These are phyloP conservation scores for Watersipora subatra DNA, from an alignment of 1,140 invertebrate species.

Conservation along the genomic window DNA sequence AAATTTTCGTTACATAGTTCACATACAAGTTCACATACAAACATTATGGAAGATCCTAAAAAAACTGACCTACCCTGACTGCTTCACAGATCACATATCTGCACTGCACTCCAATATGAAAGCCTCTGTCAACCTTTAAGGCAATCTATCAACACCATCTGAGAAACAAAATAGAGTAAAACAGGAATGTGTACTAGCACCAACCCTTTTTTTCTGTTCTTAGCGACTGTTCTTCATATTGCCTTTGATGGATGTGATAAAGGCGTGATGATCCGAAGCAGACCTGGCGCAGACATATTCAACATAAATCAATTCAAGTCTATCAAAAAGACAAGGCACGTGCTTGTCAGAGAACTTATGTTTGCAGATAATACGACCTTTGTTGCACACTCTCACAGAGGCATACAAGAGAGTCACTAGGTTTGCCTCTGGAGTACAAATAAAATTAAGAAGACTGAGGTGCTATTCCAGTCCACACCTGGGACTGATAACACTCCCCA, in stretches of 20 bases:
- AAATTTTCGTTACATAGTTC: conserved; percentile 16
- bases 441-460: neutral
- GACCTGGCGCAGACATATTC: conserved; percentile 7
- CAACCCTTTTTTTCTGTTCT: neutral
- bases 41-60: conserved; percentile 8
- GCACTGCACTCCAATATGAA: neutral
- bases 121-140: neutral
- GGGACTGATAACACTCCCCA: neutral
- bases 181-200: conserved; percentile 7
- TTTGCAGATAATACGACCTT: neutral
- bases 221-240: conserved; percentile 3
- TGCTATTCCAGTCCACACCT: conserved; percentile 2
- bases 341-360: neutral
- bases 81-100: neutral
- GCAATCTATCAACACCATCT: neutral
- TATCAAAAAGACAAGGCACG: neutral
- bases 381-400: neutral
- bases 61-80: conserved; percentile 12
- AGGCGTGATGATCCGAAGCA: conserved; percentile 6
- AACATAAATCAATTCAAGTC: conserved; percentile 3
- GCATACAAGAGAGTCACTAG: conserved; percentile 2
- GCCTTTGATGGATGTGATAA: neutral
- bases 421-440: neutral
- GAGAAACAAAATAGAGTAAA: conserved; percentile 5
- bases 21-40: conserved; percentile 8